Evolutionary conservation across 2,113 vertebrate species (phyloP).

Genomic region (Trichomycterus rosablanca): DNA sequence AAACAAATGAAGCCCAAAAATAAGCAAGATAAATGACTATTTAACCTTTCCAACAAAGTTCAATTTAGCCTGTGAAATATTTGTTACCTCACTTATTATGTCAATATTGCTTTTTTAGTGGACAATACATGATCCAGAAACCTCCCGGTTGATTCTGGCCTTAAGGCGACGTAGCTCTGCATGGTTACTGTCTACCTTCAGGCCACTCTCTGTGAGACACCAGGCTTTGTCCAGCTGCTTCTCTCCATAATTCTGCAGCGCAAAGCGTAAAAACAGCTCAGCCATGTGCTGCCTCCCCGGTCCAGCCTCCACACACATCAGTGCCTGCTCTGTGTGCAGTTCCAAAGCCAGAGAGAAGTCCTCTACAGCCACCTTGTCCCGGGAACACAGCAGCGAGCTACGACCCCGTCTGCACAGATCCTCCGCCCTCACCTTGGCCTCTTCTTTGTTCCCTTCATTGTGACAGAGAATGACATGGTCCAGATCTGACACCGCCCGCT

Average conservation of each 20-base stretch:
- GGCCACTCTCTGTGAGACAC: conserved; percentile 71
- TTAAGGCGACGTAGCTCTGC: conserved; percentile 75
- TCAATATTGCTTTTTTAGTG: conserved; percentile 71
- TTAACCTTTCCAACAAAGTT: no score
- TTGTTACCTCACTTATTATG: no score
- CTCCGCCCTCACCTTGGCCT: conserved; percentile 52
- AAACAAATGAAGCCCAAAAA: no score
- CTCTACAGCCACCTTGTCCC: conserved; percentile 65
- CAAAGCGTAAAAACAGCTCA: conserved; percentile 64
- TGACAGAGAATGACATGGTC: conserved; percentile 67
- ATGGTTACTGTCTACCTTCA: conserved; percentile 68
- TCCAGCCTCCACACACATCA: conserved; percentile 59
- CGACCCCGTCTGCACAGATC: conserved; percentile 76
- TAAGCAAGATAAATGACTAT: no score
- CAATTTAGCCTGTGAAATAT: no score
- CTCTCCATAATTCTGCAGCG: conserved; percentile 67
- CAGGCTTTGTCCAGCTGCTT: conserved; percentile 72
- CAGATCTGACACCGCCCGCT: conserved; percentile 74
- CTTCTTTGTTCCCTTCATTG: conserved; percentile 3
- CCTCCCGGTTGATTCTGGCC: conserved; percentile 72
- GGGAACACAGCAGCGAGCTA: conserved; percentile 66
- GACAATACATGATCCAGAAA: conserved; percentile 71
- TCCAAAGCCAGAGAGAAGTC: conserved; percentile 76
- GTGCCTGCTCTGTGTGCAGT: conserved; percentile 61
- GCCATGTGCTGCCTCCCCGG: conserved; percentile 62